Conservation (phyloP, 2,113 vertebrate genomes). For the Rynchops niger region DNA sequence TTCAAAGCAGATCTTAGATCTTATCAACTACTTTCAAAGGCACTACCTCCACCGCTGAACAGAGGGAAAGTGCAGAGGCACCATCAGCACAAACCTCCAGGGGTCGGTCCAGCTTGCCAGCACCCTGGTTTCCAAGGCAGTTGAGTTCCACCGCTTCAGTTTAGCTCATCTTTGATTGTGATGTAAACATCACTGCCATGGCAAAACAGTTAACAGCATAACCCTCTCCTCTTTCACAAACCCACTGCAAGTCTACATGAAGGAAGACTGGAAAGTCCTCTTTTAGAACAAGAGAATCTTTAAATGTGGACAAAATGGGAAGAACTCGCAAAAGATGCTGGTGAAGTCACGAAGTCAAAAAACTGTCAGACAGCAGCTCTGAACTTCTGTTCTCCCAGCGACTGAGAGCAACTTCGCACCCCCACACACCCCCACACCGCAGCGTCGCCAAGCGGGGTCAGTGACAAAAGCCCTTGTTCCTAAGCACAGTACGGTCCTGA, state of each 20-base stretch:
- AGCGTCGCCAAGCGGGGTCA: background rate
- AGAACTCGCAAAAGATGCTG: background rate
- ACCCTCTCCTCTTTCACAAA: background rate
- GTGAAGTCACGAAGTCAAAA: background rate
- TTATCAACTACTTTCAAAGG: background rate
- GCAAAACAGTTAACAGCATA: background rate
- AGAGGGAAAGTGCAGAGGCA: background rate
- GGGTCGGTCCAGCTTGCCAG: background rate
- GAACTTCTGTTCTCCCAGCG: background rate
- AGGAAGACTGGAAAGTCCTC: background rate
- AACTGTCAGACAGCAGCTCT: background rate
- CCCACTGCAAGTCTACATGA: background rate
- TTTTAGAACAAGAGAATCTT: background rate
- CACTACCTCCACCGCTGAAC: background rate
- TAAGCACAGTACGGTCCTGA: background rate
- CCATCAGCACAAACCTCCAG: background rate
- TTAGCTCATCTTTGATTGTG: background rate
- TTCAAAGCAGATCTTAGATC: background rate
- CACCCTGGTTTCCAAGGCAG: background rate
- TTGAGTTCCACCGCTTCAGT: background rate
- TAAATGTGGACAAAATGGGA: background rate
- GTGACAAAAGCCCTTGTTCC: background rate
- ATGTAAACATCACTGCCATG: background rate
- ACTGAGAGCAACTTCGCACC: background rate
- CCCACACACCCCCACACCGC: background rate